Evolutionary conservation across 1,140 invertebrate species (phyloP), one percentile per base, ranked within the genome.

Genomic region (Orchesella cincta): DNA sequence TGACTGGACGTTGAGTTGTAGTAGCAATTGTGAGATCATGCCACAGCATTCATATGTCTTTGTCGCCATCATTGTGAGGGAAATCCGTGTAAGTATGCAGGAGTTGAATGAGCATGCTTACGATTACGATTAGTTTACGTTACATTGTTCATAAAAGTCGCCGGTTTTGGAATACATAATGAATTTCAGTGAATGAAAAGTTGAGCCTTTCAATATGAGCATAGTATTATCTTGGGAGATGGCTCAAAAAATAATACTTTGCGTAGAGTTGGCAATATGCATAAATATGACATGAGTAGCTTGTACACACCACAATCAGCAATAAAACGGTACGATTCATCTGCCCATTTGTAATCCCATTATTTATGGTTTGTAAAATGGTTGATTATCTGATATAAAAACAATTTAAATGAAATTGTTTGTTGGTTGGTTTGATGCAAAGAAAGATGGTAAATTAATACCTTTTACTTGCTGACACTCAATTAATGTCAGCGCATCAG

Each of bases 401-500:
- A 57, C 52, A 57, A 57, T 57, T 57, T 57, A n/a, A 57, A 57
- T 57, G 52, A 57, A 8, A 57, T 18, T 57, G 52, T 57, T 57
- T 57, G 23, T 57, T 8, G 52, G 8, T 8, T 57, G 52, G 52
- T 57, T 14, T 8, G 23, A 14, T 57, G 8, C 8, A 57, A 57
- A 57, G 12, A 57, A 57, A 14, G 52, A 57, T 57, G 52, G 52
- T 57, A 57, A 57, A 57, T 57, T 57, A 57, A 57, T 57, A 57
- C 52, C 52, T 57, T 57, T 57, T 57, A 57, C 52, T 26, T 57
- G 52, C 52, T 57, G 52, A 57, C 52, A 57, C 52, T 57, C 52
- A 57, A 57, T 57, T 57, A 57, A 14, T 57, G 52, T 57, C 52
- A 18, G 23, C 52, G 52, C 52, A 23, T 57, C 52, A 57, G 23